phyloP scores from a whole-genome alignment of 2,888 invertebrate species.

The Holacanthella duospinosa region DNA sequence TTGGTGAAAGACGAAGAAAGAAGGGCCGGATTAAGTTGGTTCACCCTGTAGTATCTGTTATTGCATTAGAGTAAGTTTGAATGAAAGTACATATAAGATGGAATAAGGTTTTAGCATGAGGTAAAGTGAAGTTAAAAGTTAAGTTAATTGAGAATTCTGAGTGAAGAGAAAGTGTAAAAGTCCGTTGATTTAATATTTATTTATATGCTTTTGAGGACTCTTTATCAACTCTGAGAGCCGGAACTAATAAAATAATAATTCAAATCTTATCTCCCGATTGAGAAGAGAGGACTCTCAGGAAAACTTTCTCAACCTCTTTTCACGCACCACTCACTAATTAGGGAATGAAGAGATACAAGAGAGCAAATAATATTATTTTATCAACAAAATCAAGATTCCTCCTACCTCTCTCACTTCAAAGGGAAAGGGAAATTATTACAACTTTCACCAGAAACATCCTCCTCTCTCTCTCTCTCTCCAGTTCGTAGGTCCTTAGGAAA shows the following conservation, averaged over 20 bases:
- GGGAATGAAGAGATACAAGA: not conserved
- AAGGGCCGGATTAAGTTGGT: too few species aligned
- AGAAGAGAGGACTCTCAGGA: not conserved
- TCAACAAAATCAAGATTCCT: not conserved
- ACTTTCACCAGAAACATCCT: slow-evolving; percentile 1
- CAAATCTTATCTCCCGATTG: not conserved
- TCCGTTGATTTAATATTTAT: too few species aligned
- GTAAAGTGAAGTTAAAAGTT: too few species aligned
- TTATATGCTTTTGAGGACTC: not conserved
- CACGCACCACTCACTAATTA: not conserved
- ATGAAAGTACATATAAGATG: too few species aligned
- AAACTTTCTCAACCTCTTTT: not conserved
- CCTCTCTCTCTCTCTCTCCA: too few species aligned
- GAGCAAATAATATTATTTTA: slow-evolving; percentile 4
- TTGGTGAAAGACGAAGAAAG: too few species aligned
- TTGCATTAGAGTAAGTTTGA: too few species aligned
- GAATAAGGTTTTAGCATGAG: too few species aligned
- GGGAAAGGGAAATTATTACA: not conserved
- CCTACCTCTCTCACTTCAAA: not conserved
- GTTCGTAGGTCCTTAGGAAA: too few species aligned
- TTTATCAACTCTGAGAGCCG: not conserved
- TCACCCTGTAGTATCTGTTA: too few species aligned
- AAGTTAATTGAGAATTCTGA: not conserved
- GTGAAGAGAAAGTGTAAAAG: not conserved
- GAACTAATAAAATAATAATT: slow-evolving; percentile 4